A percentile compares a stretch with the other conserved stretches of the same genome.
Conservation (phyloP, 2,797 vertebrate species). For the Podargus strigoides region DNA sequence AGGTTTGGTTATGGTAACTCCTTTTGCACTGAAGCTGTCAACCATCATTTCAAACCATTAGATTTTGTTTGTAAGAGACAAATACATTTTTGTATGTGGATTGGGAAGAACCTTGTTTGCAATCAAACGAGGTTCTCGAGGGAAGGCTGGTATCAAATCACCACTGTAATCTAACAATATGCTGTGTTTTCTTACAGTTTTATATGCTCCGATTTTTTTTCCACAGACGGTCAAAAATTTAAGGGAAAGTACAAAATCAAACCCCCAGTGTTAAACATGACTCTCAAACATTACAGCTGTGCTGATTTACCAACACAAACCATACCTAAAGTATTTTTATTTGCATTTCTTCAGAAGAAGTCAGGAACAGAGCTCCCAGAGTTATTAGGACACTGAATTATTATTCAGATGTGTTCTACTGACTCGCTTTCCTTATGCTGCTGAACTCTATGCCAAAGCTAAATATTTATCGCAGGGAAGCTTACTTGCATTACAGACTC, state of each 20-base stretch:
- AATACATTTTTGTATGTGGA: background rate
- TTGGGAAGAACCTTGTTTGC: background rate
- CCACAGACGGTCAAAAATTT: background rate
- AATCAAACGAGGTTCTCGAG: background rate
- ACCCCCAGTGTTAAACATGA: background rate
- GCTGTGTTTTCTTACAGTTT: background rate
- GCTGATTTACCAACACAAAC: background rate
- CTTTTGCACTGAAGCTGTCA: background rate
- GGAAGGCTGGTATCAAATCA: background rate
- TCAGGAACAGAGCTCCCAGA: background rate
- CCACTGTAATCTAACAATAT: background rate
- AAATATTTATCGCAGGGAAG: background rate
- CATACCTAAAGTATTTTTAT: background rate
- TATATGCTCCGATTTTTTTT: background rate
- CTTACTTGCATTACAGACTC: background rate
- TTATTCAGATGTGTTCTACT: background rate
- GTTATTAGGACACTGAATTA: background rate
- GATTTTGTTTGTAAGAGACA: background rate
- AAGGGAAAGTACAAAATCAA: slow-evolving; percentile 29
- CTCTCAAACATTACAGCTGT: background rate
- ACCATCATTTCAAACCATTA: background rate
- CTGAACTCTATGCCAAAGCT: background rate
- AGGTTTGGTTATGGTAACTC: background rate
- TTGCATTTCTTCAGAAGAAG: background rate
- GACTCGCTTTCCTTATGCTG: background rate